Percentiles rank a stretch among this genome's conserved stretches.
These are phyloP conservation scores for Litoditis marina DNA, from an alignment of 2,888 invertebrate genomes.

Conservation along the genomic window DNA sequence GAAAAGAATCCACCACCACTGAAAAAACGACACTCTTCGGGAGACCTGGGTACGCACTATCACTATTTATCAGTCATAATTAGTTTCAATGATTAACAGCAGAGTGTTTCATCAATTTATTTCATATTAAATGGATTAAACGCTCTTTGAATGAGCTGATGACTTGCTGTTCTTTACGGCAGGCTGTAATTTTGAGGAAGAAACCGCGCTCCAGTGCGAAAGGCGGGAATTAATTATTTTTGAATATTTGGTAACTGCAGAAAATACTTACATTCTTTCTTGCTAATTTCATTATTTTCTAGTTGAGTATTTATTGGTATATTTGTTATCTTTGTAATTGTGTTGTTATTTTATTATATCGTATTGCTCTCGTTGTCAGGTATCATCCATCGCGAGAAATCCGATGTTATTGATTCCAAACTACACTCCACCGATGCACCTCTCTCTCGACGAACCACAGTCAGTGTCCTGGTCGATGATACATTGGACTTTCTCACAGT, in stretches of 20 bases:
- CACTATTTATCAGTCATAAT: too few relatives aligned
- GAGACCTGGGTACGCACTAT: slow-evolving; percentile 39
- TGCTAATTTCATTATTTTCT: neutral
- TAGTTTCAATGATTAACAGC: too few relatives aligned
- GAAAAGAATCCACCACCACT: slow-evolving; percentile 7
- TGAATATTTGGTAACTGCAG: neutral
- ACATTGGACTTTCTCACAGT: slow-evolving; percentile 57
- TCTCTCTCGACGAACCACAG: slow-evolving; percentile 33
- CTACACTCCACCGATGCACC: slow-evolving; percentile 32
- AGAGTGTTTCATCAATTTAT: too few relatives aligned
- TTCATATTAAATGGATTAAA: neutral
- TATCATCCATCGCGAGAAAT: slow-evolving; percentile 52
- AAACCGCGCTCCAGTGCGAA: too few relatives aligned
- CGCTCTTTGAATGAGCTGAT: too few relatives aligned
- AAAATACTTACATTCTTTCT: slow-evolving; percentile 14
- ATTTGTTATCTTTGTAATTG: neutral
- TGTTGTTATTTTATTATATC: too few relatives aligned
- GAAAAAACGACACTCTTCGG: slow-evolving; percentile 27
- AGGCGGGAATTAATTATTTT: neutral
- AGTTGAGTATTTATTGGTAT: neutral
- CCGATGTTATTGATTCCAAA: slow-evolving; percentile 41
- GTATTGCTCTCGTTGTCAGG: slow-evolving; percentile 36
- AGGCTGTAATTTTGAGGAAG: too few relatives aligned
- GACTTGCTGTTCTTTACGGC: too few relatives aligned
- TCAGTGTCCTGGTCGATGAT: slow-evolving; percentile 49